These are phyloP conservation scores for Gastracanthus pulcherrimus DNA, from an alignment of 2,888 invertebrate species.

Conservation along the genomic window DNA sequence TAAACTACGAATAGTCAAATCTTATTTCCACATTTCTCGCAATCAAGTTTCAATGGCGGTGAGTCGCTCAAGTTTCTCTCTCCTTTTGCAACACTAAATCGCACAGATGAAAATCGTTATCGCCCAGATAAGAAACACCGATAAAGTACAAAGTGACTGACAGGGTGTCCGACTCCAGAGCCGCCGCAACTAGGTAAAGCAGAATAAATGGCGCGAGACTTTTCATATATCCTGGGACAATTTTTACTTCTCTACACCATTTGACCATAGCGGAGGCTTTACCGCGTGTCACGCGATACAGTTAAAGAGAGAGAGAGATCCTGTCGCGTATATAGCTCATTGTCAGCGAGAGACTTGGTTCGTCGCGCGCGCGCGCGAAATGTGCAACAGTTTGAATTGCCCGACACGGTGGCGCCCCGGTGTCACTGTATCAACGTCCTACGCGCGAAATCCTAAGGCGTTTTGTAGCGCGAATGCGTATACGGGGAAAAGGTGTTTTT, in stretches of 20 bases:
- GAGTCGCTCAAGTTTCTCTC: not conserved
- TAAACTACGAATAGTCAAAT: too few relatives aligned
- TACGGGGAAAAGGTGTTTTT: constrained; percentile 22
- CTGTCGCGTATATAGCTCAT: constrained; percentile 49
- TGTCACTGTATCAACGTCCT: constrained; percentile 64
- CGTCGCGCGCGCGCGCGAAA: constrained; percentile 44
- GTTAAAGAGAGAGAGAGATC: constrained; percentile 24
- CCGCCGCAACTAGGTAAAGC: not conserved
- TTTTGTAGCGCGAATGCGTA: constrained; percentile 26
- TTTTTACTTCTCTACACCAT: constrained; percentile 31
- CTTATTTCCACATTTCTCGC: too few relatives aligned
- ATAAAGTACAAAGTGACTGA: constrained; percentile 36
- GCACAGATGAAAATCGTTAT: constrained; percentile 15
- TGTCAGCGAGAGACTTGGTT: constrained; percentile 55
- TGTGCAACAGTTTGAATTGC: constrained; percentile 62
- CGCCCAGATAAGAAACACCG: constrained; percentile 2
- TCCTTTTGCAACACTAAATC: not conserved
- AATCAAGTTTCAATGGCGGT: not conserved
- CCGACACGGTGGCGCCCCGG: constrained; percentile 71
- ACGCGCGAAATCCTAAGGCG: constrained; percentile 66
- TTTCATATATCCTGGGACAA: constrained; percentile 28
- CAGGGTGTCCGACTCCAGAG: not conserved
- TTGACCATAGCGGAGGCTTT: too few relatives aligned
- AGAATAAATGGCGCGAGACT: constrained; percentile 38
- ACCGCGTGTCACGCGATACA: constrained; percentile 15